phyloP scores from a whole-genome alignment of 1,140 invertebrate species.

The Drosophila nasuta region DNA sequence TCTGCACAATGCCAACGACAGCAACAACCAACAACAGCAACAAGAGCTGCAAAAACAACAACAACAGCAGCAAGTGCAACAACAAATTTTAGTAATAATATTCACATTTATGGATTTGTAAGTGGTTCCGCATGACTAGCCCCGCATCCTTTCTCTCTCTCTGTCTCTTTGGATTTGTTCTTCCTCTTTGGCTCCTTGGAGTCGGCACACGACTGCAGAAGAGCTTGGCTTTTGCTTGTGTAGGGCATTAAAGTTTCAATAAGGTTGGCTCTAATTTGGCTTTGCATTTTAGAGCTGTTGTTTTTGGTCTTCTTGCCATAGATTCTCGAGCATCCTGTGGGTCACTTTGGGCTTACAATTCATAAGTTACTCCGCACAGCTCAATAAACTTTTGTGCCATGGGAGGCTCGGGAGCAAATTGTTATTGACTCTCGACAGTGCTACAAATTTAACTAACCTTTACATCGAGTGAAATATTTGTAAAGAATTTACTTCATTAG shows the following conservation, averaged over 20 bases:
- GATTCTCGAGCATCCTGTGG: slow-evolving; percentile 45
- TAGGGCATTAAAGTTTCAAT: slow-evolving; percentile 65
- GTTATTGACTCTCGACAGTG: background rate
- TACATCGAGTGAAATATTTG: no score
- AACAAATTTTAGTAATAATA: slow-evolving; percentile 78
- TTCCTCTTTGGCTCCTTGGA: background rate
- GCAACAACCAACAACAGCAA: slow-evolving; percentile 33
- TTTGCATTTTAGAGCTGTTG: slow-evolving; percentile 62
- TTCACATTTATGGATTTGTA: slow-evolving; percentile 83
- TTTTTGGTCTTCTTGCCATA: background rate
- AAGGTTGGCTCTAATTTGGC: slow-evolving; percentile 75
- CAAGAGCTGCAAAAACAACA: slow-evolving; percentile 46
- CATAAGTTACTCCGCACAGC: slow-evolving; percentile 75
- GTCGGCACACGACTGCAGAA: background rate
- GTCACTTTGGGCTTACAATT: slow-evolving; percentile 66
- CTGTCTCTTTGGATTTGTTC: background rate
- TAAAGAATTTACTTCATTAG: no score
- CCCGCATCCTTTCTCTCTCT: slow-evolving; percentile 51
- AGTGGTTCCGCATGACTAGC: slow-evolving; percentile 78
- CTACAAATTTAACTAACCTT: no score
- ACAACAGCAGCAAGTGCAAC: slow-evolving; percentile 45
- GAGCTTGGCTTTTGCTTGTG: slow-evolving; percentile 37
- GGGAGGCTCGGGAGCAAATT: background rate
- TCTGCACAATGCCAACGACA: slow-evolving; percentile 57
- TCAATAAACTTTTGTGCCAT: slow-evolving; percentile 34